Conservation (phyloP, 2,797 vertebrate genomes). For the Hemitrygon akajei region DNA sequence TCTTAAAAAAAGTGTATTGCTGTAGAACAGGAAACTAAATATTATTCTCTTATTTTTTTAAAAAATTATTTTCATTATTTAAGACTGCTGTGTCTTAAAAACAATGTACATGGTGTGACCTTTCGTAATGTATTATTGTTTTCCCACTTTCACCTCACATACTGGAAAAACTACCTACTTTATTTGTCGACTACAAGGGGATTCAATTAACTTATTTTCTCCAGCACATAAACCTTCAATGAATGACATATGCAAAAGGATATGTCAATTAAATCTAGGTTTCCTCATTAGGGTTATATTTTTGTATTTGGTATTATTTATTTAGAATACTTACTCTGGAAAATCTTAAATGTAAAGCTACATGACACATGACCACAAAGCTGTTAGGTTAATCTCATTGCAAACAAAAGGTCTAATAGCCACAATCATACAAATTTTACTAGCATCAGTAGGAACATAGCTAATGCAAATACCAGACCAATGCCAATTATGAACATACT, state of each 20-base stretch:
- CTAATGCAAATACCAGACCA: no score
- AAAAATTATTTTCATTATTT: no score
- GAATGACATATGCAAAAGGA: not conserved
- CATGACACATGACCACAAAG: not conserved
- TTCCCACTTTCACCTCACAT: not conserved
- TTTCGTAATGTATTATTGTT: slow-evolving; percentile 42
- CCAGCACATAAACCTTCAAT: not conserved
- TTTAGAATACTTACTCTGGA: not conserved
- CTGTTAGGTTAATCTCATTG: not conserved
- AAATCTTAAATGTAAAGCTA: not conserved
- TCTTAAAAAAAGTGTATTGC: slow-evolving; percentile 34
- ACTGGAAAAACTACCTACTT: not conserved
- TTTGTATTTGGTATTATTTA: not conserved
- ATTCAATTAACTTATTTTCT: not conserved
- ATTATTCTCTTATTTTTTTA: not conserved
- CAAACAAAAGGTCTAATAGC: not conserved
- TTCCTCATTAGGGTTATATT: not conserved
- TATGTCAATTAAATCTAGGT: not conserved
- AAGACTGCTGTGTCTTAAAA: slow-evolving; percentile 37
- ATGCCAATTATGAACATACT: no score
- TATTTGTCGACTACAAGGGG: not conserved
- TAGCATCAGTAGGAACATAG: not conserved
- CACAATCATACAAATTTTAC: not conserved
- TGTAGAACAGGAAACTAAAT: not conserved
- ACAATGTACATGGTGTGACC: slow-evolving; percentile 41